These are phyloP conservation scores for Habroteleia sp. DNA, from an alignment of 2,888 invertebrate genomes.

Conservation along the genomic window DNA sequence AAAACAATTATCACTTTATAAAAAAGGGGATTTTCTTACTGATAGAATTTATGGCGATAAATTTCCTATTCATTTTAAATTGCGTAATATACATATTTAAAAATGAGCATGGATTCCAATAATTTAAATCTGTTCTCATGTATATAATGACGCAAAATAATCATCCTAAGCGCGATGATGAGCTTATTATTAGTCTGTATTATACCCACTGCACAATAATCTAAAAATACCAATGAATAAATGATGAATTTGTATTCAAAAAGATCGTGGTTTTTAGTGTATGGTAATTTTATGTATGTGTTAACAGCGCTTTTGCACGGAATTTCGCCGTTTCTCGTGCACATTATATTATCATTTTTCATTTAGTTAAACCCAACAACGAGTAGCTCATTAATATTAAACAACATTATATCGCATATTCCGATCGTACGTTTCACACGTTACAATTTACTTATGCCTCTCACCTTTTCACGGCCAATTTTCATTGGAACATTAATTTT, in stretches of 20 bases:
- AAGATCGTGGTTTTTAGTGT: conserved; percentile 34
- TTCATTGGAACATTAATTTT: conserved; percentile 21
- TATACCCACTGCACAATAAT: conserved; percentile 21
- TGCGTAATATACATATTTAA: conserved; percentile 19
- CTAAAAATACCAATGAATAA: conserved; percentile 52
- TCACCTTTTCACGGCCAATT: conserved; percentile 10
- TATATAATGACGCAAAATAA: conserved; percentile 30
- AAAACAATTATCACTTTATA: conserved; percentile 39
- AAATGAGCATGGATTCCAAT: conserved; percentile 35
- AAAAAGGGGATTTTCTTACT: conserved; percentile 4
- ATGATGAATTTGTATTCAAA: conserved; percentile 34
- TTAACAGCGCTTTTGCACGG: conserved; percentile 44
- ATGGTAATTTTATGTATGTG: conserved; percentile 41
- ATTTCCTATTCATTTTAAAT: conserved; percentile 33
- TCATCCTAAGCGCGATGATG: conserved; percentile 32
- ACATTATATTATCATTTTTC: conserved; percentile 37
- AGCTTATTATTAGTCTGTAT: conserved; percentile 43
- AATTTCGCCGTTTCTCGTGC: conserved; percentile 23
- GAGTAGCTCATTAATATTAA: conserved; percentile 50
- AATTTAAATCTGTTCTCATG: conserved; percentile 47
- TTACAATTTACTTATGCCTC: neutral
- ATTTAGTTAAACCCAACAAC: conserved; percentile 40
- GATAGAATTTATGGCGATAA: conserved; percentile 41
- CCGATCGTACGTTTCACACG: conserved; percentile 28
- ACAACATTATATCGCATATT: conserved; percentile 14